phyloP scores from a whole-genome alignment of 2,113 vertebrate genomes.

The Pseudopodoces humilis region DNA sequence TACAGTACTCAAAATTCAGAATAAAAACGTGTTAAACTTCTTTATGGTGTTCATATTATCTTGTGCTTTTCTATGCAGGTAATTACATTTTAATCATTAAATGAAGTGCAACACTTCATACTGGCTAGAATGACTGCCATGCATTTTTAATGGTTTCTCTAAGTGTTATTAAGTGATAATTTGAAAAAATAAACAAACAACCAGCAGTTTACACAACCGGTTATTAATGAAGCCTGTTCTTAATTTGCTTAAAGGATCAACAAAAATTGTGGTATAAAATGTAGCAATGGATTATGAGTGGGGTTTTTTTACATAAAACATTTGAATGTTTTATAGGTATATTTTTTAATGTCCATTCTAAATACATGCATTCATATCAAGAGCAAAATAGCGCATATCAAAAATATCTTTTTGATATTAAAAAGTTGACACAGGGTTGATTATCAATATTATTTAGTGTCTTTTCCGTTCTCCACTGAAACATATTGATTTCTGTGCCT shows the following conservation, averaged over 20 bases:
- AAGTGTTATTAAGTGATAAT: conserved; percentile 52
- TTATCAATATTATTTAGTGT: neutral
- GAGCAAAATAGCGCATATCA: neutral
- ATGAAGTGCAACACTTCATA: conserved; percentile 49
- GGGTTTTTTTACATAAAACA: neutral
- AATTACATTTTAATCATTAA: conserved; percentile 61
- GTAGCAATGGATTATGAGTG: neutral
- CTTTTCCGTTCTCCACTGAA: neutral
- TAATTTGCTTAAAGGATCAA: conserved; percentile 1
- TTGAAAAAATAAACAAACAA: conserved; percentile 37
- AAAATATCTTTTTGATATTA: neutral
- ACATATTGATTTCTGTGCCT: neutral
- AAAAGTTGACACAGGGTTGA: neutral
- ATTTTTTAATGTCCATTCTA: neutral
- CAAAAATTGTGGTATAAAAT: neutral
- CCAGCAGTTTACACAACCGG: neutral
- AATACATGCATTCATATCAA: neutral
- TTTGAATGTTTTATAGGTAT: neutral
- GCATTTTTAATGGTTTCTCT: conserved; percentile 48
- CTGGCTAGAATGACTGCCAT: conserved; percentile 29
- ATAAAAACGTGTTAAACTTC: neutral
- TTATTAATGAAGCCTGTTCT: neutral
- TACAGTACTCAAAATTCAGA: neutral
- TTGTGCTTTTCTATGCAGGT: conserved; percentile 48
- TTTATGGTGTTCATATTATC: conserved; percentile 10